Base-by-base conservation (phyloP, 2,888 invertebrate genomes). In the Synergus japonicus region DNA sequence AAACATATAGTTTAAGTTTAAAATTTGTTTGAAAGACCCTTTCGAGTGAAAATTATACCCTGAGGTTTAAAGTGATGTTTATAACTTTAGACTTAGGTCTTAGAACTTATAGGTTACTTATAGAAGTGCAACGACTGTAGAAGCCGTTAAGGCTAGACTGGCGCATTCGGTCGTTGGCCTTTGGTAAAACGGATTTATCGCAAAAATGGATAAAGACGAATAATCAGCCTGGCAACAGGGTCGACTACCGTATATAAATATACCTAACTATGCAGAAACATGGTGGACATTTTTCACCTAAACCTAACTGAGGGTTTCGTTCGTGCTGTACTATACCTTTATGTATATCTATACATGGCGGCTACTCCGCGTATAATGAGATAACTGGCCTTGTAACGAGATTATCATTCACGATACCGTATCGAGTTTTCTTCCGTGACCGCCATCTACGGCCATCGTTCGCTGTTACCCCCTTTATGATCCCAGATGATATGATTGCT, bases 131-230 rank as follows among this genome's bases (percentile, higher is more conserved):
- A 29, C 69, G 37, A 29, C 37, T 54, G 49, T 69, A 29, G 49
- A 49, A 69, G 46, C 46, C 67, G 69, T 69, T 69, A 69, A 46
- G 46, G 46, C 15, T 37, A 69, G 49, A 37, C 49, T 73, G 73
- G 54, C 73, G 54, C 54, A 54, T 12, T 41, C 81, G 88, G 88
- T 87, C 88, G 82, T 88, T 87, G 86, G 86, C 88, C 88, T 87
- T 80, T 87, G 82, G 37, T 54, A 54, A 73, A 73, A 54, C 73
- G 73, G 73, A 73, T n/a, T 73, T 73, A 73, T 73, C 83, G 87
- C 84, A 86, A 88, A 88, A 88, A 85, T 85, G 88, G 85, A 87
- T 87, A 87, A 73, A 88, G 84, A 83, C 83, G 79, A 83, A 83
- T 83, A 81, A 80, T 83, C 80, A 76, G 78, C 80, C 78, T 79